Conservation (phyloP, 2,113 vertebrate genomes). For the Thalassoma bifasciatum region DNA sequence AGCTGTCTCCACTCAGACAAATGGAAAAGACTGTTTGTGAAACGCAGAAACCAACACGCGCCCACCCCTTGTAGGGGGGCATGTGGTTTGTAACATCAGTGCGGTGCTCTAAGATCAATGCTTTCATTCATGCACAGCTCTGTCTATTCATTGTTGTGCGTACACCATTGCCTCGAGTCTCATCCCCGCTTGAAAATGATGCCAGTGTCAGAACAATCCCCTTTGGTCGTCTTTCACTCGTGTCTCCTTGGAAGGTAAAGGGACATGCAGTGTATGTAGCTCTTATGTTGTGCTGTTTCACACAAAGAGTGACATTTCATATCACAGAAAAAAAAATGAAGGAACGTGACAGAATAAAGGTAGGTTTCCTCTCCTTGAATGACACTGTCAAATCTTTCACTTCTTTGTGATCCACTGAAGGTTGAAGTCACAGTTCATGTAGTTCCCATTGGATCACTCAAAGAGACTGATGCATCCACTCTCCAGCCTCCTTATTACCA, state of each 20-base stretch:
- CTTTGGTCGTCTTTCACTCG: neutral
- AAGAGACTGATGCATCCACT: neutral
- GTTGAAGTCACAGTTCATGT: neutral
- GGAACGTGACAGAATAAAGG: neutral
- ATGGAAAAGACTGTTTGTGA: conserved; percentile 25
- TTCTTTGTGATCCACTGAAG: neutral
- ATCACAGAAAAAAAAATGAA: neutral
- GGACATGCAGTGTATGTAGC: neutral
- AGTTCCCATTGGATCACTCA: neutral
- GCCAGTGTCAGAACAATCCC: conserved; percentile 36
- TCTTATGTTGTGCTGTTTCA: neutral
- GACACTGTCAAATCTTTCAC: neutral
- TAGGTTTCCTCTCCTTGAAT: neutral
- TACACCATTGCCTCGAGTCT: conserved; percentile 30
- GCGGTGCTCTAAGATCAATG: conserved; percentile 60
- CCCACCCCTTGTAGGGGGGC: conserved; percentile 37
- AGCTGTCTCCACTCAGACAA: conserved; percentile 1
- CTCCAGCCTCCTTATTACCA: neutral
- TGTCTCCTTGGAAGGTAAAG: neutral
- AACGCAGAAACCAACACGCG: conserved; percentile 17
- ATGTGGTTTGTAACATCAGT: conserved; percentile 51
- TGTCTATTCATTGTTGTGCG: conserved; percentile 62
- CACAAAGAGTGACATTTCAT: conserved; percentile 3
- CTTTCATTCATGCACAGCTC: conserved; percentile 61
- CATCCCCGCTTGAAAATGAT: conserved; percentile 42